phyloP scores from a whole-genome alignment of 2,113 vertebrate genomes.

The Ploceus nigricollis region DNA sequence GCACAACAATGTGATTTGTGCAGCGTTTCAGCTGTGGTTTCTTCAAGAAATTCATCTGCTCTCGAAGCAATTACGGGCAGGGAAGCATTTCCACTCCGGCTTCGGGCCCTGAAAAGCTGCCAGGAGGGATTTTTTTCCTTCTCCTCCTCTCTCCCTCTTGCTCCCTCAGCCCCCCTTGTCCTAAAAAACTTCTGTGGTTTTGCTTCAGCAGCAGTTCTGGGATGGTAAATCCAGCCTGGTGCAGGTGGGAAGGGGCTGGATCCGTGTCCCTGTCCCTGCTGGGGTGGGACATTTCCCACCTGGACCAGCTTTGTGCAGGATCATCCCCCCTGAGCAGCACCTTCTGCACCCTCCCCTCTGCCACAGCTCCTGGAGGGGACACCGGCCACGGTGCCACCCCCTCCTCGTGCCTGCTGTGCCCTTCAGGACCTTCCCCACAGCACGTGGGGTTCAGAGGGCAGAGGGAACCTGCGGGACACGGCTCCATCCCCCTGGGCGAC shows the following conservation, averaged over 20 bases:
- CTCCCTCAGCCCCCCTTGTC: not conserved
- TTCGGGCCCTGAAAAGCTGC: slow-evolving; percentile 37
- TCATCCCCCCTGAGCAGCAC: fast-evolving
- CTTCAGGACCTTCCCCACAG: not conserved
- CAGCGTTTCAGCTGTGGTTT: slow-evolving; percentile 35
- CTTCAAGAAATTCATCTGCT: slow-evolving; percentile 56
- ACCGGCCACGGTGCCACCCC: fast-evolving
- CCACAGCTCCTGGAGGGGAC: not conserved
- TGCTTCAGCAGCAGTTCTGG: fast-evolving
- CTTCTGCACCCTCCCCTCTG: not conserved
- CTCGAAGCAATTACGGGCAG: slow-evolving; percentile 37
- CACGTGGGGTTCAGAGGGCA: not conserved
- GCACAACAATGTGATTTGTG: slow-evolving; percentile 39
- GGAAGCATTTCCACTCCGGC: slow-evolving; percentile 52
- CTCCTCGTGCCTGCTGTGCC: not conserved
- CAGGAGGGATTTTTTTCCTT: not conserved
- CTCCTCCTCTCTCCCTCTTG: not conserved
- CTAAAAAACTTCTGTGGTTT: not conserved
- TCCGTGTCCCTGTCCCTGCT: fast-evolving
- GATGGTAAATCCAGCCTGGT: fast-evolving
- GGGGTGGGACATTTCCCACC: not conserved
- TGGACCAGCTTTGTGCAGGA: fast-evolving
- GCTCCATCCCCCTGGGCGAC: fast-evolving
- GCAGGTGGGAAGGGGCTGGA: not conserved
- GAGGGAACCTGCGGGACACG: fast-evolving